Percentiles rank a stretch among this genome's conserved stretches.
These are phyloP conservation scores for Enteromius unitaeniatus DNA, from an alignment of 2,797 vertebrate genomes.

Conservation along the genomic window DNA sequence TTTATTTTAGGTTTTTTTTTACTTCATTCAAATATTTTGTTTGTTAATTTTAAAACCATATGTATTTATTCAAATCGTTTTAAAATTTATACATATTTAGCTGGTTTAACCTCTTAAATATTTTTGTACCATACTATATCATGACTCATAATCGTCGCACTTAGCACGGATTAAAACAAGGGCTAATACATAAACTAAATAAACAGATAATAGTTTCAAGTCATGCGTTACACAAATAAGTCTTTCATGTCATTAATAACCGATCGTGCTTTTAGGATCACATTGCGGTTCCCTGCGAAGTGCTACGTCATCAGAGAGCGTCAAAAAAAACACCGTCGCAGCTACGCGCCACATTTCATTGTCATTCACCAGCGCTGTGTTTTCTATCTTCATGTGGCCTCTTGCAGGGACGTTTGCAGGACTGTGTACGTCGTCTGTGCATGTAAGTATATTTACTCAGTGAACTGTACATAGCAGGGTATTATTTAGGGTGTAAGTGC, in stretches of 20 bases:
- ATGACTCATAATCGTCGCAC: neutral
- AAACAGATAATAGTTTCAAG: neutral
- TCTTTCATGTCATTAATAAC: neutral
- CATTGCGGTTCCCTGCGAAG: neutral
- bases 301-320: constrained; percentile 39
- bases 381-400: constrained; percentile 28
- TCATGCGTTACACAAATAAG: neutral
- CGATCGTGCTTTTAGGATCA: constrained; percentile 10
- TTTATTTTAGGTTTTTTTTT: neutral
- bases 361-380: constrained; percentile 22
- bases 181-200: neutral
- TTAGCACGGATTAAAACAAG: neutral
- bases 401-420: neutral
- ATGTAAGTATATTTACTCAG: constrained; percentile 5
- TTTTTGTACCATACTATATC: neutral
- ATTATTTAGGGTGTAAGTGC: neutral
- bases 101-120: neutral
- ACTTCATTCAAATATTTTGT: neutral
- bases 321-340: constrained; percentile 19
- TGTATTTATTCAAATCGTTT: neutral
- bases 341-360: constrained; percentile 18
- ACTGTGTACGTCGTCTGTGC: neutral
- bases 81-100: neutral
- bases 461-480: neutral
- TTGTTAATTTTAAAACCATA: neutral